Conservation (phyloP, 2,113 vertebrate genomes). For the Alethe castanea region DNA sequence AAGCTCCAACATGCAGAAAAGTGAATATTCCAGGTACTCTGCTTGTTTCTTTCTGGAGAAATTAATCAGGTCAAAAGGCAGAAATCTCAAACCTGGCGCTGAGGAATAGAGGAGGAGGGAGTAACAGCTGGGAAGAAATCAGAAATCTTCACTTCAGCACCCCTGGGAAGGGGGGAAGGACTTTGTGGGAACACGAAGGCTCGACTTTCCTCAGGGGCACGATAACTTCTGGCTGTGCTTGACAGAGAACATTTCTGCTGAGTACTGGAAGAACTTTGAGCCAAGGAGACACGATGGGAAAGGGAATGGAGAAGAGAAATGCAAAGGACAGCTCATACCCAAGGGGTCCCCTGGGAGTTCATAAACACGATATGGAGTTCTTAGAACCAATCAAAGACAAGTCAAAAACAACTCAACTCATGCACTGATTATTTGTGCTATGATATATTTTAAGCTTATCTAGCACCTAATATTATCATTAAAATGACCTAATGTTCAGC, state of each 20-base stretch:
- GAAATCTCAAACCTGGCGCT: not conserved
- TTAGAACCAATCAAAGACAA: slow-evolving; percentile 31
- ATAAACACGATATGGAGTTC: not conserved
- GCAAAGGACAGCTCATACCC: slow-evolving; percentile 32
- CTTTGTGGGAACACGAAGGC: not conserved
- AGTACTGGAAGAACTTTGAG: slow-evolving; percentile 38
- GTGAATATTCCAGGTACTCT: not conserved
- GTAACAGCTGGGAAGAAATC: slow-evolving; percentile 2
- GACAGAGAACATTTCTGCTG: slow-evolving; percentile 55
- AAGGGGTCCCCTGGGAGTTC: slow-evolving; percentile 13
- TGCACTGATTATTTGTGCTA: not conserved
- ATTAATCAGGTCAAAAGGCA: not conserved
- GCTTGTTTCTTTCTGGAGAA: not conserved
- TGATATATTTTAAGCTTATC: slow-evolving; percentile 39
- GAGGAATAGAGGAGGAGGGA: not conserved
- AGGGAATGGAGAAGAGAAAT: slow-evolving; percentile 36
- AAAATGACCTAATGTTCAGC: slow-evolving; percentile 53
- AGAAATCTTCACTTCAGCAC: slow-evolving; percentile 11
- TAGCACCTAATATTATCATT: not conserved
- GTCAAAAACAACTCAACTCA: not conserved
- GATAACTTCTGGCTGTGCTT: slow-evolving; percentile 48
- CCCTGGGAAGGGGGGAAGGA: not conserved
- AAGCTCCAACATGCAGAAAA: not conserved
- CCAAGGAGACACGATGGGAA: slow-evolving; percentile 52
- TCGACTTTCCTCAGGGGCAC: slow-evolving; percentile 16